phyloP scores from a whole-genome alignment of 2,113 vertebrate genomes.

The Strix uralensis region DNA sequence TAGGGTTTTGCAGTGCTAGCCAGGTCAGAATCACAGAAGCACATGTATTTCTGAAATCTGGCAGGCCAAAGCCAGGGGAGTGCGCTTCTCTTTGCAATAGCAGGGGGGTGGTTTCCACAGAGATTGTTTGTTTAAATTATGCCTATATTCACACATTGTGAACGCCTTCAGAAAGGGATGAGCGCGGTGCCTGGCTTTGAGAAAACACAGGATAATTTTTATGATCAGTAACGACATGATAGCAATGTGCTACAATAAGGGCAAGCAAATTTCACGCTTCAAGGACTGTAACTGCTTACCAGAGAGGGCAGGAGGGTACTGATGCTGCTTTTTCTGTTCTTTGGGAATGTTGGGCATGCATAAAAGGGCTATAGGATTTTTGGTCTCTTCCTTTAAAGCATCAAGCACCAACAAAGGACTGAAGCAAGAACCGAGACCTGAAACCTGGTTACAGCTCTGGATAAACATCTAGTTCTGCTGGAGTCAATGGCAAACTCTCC shows the following conservation, averaged over 20 bases:
- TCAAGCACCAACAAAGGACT: neutral
- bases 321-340: neutral
- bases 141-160: neutral
- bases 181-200: neutral
- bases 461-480: neutral
- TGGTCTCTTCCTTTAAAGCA: neutral
- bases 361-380: neutral
- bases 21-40: neutral
- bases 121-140: neutral
- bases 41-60: neutral
- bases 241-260: neutral
- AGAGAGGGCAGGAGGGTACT: neutral
- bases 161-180: neutral
- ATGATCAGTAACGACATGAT: neutral
- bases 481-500: neutral
- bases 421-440: neutral
- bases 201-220: neutral
- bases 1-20: neutral
- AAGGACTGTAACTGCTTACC: neutral
- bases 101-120: neutral
- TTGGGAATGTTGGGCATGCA: neutral
- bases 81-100: fast-evolving
- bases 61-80: neutral
- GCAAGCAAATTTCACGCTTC: neutral
- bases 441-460: neutral